Conservation (phyloP, 2,113 vertebrate species). For the Triplophysa tibetana region DNA sequence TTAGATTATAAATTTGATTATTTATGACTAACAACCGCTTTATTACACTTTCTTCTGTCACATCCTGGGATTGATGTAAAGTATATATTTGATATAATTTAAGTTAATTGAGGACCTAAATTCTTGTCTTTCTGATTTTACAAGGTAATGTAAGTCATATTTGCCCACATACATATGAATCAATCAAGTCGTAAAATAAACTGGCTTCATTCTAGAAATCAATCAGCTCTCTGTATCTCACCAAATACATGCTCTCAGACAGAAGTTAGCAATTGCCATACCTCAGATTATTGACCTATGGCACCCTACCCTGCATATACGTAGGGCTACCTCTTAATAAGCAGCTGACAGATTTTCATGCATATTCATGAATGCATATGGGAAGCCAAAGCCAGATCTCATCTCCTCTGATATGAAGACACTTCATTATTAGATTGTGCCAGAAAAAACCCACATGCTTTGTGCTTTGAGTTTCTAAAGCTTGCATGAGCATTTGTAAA, state of each 20-base stretch:
- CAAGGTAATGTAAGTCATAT: constrained; percentile 12
- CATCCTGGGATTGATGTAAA: not conserved
- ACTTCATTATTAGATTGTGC: constrained; percentile 65
- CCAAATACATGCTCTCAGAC: constrained; percentile 59
- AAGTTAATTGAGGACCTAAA: not conserved
- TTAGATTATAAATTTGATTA: not conserved
- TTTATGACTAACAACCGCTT: constrained; percentile 9
- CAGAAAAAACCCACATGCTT: constrained; percentile 50
- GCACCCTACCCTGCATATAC: constrained; percentile 65
- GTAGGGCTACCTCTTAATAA: constrained; percentile 68
- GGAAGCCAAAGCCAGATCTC: constrained; percentile 67
- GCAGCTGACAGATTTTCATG: constrained; percentile 75
- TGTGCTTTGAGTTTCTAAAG: constrained; percentile 44
- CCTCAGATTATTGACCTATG: constrained; percentile 71
- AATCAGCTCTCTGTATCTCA: not conserved
- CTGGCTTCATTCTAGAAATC: constrained; percentile 28
- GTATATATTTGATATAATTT: constrained; percentile 5
- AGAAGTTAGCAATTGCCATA: constrained; percentile 68
- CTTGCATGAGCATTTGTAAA: constrained; percentile 60
- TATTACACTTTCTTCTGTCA: not conserved
- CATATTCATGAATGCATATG: constrained; percentile 80
- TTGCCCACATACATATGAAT: constrained; percentile 2
- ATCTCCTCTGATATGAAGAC: constrained; percentile 58
- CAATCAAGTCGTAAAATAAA: constrained; percentile 25
- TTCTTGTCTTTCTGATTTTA: not conserved